These are phyloP conservation scores for Oscheius sp. DNA, from an alignment of 2,888 invertebrate genomes.

Conservation along the genomic window DNA sequence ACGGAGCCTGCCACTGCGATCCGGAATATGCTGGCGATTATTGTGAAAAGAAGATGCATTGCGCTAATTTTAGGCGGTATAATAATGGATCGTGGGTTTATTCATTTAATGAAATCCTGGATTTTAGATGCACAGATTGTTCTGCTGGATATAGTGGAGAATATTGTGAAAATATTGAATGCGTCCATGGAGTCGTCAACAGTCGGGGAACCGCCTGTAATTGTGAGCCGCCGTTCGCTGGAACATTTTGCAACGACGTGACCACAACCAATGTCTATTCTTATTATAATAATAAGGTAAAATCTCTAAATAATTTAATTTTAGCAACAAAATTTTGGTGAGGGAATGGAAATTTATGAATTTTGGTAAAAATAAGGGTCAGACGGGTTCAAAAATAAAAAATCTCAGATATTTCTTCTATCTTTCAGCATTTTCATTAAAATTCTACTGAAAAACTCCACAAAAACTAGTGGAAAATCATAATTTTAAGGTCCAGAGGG, in stretches of 20 bases:
- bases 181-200: conserved; percentile 58
- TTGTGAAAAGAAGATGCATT: conserved; percentile 62
- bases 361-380: too few relatives aligned
- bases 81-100: conserved; percentile 53
- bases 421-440: too few relatives aligned
- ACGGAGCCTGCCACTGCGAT: conserved; percentile 61
- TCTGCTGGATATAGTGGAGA: conserved; percentile 56
- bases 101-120: background rate
- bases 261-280: conserved; percentile 48
- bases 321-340: too few relatives aligned
- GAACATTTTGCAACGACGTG: conserved; percentile 49
- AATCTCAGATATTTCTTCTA: too few relatives aligned
- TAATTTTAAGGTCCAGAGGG: too few relatives aligned
- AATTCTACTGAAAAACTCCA: too few relatives aligned
- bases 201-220: conserved; percentile 41
- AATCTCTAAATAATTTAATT: background rate
- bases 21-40: conserved; percentile 62
- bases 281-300: conserved; percentile 53
- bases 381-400: background rate
- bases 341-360: too few relatives aligned
- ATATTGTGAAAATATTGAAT: conserved; percentile 62
- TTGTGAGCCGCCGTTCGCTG: conserved; percentile 52
- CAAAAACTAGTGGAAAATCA: too few relatives aligned
- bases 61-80: conserved; percentile 49
- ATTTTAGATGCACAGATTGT: conserved; percentile 43